A percentile compares a stretch with the other conserved stretches of the same genome.
Evolutionary conservation across 2,113 vertebrate genomes (phyloP).

Genomic region (Casuarius casuarius): DNA sequence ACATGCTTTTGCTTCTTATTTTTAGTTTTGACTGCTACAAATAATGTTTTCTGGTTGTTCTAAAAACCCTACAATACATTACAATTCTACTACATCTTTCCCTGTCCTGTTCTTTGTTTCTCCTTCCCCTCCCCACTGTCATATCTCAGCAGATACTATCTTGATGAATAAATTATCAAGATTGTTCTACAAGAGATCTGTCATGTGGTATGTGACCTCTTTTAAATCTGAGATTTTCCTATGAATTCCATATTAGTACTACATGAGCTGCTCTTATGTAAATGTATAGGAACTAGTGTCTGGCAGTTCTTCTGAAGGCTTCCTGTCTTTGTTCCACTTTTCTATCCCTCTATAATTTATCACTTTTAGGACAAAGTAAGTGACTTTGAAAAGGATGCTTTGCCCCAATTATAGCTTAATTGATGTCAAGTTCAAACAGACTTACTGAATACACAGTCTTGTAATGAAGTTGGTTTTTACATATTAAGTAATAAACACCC

Average conservation of each 20-base stretch:
- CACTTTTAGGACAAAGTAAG: not conserved
- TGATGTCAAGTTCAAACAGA: constrained; percentile 19
- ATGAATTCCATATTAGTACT: constrained; percentile 36
- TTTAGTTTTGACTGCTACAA: not conserved
- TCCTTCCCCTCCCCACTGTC: constrained; percentile 5
- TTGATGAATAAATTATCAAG: constrained; percentile 74
- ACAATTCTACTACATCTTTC: not conserved
- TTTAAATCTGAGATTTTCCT: constrained; percentile 53
- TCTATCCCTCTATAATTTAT: constrained; percentile 26
- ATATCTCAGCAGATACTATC: constrained; percentile 43
- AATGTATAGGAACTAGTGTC: constrained; percentile 4
- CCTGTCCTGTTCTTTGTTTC: not conserved
- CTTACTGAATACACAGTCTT: not conserved
- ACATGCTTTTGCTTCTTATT: not conserved
- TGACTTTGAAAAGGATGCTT: constrained; percentile 10
- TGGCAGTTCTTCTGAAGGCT: constrained; percentile 31
- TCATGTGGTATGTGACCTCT: constrained; percentile 62
- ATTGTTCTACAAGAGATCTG: constrained; percentile 71
- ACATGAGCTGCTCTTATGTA: constrained; percentile 38
- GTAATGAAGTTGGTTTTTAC: not conserved
- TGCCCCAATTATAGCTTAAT: not conserved
- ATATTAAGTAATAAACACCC: not conserved
- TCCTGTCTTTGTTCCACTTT: constrained; percentile 1
- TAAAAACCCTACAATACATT: not conserved
- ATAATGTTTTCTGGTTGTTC: not conserved